A percentile compares a stretch with the other conserved stretches of the same genome.
phyloP scores from a whole-genome alignment of 1,140 invertebrate species.

The Chironomus striatipennis region DNA sequence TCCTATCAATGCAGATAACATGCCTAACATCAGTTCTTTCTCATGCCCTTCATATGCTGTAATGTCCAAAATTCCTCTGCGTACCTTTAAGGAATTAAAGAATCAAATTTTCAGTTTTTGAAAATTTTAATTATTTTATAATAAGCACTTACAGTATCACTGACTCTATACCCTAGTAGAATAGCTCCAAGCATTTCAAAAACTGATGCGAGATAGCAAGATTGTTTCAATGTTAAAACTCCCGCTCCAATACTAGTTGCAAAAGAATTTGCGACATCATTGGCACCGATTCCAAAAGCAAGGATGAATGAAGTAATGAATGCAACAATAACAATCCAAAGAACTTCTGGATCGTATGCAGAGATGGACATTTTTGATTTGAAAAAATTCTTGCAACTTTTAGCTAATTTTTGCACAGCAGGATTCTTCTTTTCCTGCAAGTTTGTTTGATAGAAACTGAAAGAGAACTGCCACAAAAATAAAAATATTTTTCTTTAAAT shows the following conservation, averaged over 20 bases:
- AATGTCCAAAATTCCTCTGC: conserved; percentile 93
- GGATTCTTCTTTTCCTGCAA: too few species aligned
- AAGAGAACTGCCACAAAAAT: too few species aligned
- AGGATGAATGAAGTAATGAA: conserved; percentile 90
- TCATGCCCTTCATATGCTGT: conserved; percentile 60
- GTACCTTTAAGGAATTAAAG: too few species aligned
- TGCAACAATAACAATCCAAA: conserved; percentile 83
- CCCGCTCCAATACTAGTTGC: conserved; percentile 94
- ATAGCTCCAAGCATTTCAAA: conserved; percentile 89
- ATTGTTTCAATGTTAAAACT: conserved; percentile 87
- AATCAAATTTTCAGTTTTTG: too few species aligned
- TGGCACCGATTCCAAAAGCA: conserved; percentile 96
- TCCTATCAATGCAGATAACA: conserved; percentile 77
- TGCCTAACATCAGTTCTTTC: conserved; percentile 86
- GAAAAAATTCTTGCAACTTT: too few species aligned
- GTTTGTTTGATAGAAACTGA: too few species aligned
- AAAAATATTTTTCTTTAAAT: too few species aligned
- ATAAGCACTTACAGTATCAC: too few species aligned
- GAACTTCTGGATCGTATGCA: conserved; percentile 55
- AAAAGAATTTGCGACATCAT: conserved; percentile 98
- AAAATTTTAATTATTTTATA: too few species aligned
- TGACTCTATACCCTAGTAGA: conserved; percentile 89
- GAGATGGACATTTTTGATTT: conserved; percentile 44
- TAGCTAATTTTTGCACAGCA: too few species aligned
- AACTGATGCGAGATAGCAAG: conserved; percentile 88